Evolutionary conservation across 2,113 vertebrate species (phyloP).

Genomic region (Polypterus senegalus): DNA sequence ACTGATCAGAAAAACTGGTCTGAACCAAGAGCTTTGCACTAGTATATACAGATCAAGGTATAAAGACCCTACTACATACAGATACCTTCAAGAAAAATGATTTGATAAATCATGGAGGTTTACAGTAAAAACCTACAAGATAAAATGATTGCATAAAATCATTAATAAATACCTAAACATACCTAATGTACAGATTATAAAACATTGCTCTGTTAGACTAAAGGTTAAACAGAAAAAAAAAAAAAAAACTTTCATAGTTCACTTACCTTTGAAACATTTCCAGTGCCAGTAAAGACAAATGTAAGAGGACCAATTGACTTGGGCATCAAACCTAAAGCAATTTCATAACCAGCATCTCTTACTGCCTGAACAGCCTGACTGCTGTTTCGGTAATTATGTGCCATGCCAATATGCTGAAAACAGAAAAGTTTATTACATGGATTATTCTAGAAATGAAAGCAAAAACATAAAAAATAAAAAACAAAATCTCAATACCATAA

Average conservation of each 20-base stretch:
- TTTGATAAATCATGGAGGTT: not conserved
- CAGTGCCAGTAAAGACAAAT: constrained; percentile 93
- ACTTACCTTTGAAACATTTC: constrained; percentile 91
- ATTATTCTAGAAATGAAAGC: constrained; percentile 15
- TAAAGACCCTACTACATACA: too few species aligned
- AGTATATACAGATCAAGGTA: too few species aligned
- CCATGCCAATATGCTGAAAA: constrained; percentile 92
- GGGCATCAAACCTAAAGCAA: constrained; percentile 91
- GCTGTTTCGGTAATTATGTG: constrained; percentile 94
- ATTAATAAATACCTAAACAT: not conserved
- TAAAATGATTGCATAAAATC: constrained; percentile 7
- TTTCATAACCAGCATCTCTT: constrained; percentile 93
- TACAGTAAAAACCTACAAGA: constrained; percentile 14
- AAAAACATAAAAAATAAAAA: constrained; percentile 1
- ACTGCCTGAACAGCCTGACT: constrained; percentile 92
- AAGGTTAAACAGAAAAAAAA: not conserved
- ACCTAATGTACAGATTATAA: not conserved
- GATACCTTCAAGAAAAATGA: not conserved
- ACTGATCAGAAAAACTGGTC: too few species aligned
- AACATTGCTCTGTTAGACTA: not conserved
- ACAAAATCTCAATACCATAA: constrained; percentile 66
- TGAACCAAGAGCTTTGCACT: too few species aligned
- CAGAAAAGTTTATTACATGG: not conserved
- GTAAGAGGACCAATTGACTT: constrained; percentile 88
- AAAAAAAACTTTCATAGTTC: constrained; percentile 1